Evolutionary conservation across 2,888 invertebrate species (phyloP).

Genomic region (Bruchidius siliquastri): DNA sequence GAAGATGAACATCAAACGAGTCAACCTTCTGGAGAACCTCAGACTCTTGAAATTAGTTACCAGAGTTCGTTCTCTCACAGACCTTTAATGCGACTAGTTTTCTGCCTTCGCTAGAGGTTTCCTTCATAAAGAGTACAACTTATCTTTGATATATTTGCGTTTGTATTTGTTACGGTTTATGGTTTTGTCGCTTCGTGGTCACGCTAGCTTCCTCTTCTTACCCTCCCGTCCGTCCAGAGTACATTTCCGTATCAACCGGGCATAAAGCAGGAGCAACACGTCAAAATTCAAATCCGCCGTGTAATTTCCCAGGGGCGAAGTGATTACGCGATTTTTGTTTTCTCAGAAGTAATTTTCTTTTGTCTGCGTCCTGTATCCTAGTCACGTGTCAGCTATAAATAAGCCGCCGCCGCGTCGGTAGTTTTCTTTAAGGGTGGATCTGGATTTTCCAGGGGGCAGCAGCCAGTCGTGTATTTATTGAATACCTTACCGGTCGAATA

Average conservation of each 20-base stretch:
- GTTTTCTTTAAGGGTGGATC: neutral
- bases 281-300: neutral
- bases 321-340: neutral
- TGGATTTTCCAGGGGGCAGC: neutral
- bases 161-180: no score
- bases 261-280: neutral
- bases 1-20: no score
- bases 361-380: neutral
- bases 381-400: neutral
- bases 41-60: no score
- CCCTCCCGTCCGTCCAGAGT: neutral
- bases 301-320: neutral
- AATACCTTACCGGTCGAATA: neutral
- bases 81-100: no score
- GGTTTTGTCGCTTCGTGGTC: neutral
- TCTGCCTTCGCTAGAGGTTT: no score
- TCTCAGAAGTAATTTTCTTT: neutral
- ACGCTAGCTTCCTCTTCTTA: neutral
- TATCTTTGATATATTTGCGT: no score
- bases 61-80: no score
- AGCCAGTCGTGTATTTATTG: neutral
- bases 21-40: no score
- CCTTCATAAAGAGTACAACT: no score
- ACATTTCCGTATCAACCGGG: neutral
- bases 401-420: neutral